Base-by-base conservation (phyloP, 1,140 invertebrate species). In the Trachelipus rathkii region DNA sequence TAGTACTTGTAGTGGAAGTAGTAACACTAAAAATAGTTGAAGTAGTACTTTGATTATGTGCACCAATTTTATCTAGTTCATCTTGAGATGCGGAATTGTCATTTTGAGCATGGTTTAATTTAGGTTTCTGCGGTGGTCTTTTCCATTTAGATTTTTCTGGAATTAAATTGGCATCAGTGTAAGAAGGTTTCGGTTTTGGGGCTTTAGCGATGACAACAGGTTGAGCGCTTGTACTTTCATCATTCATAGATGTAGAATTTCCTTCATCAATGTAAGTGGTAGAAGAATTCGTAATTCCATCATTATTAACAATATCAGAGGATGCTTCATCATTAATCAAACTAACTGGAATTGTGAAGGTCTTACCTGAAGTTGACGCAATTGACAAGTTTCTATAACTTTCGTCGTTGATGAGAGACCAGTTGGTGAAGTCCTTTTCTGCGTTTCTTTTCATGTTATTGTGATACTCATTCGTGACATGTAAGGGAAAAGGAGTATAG, bases 171-270 rank as follows among this genome's bases (percentile, higher is more conserved):
- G 75, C 82, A 73, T 82, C 78, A 11, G 75, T 82, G 50, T 79
- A 74, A 24, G 76, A 73, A 4, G 82, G 82, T 53, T 82, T 82
- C 8, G 77, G 82, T 74, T 82, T 81, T 15, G 80, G 81, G 68
- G 77, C 74, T 19, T 68, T 75, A 13, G 19, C 50, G 8, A 19
- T 60, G 11, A 60, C 50, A 15, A 19, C 19, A 19, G 11, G 11
- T 15, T 60, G 11, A 60, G 50, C 11, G 19, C 11, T 13, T 15
- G 19, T 60, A 15, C 19, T 19, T 15, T 60, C 19, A 15, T 60
- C 19, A 15, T 60, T 13, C 19, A 19, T 15, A 3, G 19, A 60
- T 4, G 50, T 60, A 60, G 50, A 13, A 60, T 60, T 60, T 60
- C 11, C 11, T 60, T 13, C 19, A 60, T 13, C 11, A 60, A 13